These are phyloP conservation scores for Kradibia gibbosae DNA, from an alignment of 1,140 invertebrate genomes.

Conservation along the genomic window DNA sequence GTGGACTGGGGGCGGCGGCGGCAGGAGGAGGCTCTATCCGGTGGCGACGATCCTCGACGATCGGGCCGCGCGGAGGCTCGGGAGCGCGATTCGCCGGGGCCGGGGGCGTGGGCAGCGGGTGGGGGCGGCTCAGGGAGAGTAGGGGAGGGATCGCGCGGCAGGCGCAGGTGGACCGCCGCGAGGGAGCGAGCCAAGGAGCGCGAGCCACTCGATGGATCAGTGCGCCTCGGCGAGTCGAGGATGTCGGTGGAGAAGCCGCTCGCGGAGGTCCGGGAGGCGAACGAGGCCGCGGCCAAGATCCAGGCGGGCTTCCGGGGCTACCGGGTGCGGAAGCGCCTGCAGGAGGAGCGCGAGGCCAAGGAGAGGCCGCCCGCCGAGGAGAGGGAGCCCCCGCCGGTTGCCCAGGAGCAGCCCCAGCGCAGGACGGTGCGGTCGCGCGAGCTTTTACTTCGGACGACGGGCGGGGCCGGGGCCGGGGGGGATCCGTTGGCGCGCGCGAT, in stretches of 20 bases:
- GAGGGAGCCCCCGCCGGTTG: background rate
- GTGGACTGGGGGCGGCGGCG: slow-evolving; percentile 8
- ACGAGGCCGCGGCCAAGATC: slow-evolving; percentile 80
- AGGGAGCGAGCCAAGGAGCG: slow-evolving; percentile 39
- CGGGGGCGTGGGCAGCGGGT: background rate
- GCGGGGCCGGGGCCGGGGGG: background rate
- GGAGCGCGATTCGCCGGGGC: background rate
- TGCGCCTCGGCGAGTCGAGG: slow-evolving; percentile 34
- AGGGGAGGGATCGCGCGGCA: slow-evolving; percentile 1
- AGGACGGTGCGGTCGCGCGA: slow-evolving; percentile 17
- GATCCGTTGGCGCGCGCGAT: too few relatives aligned
- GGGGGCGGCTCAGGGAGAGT: background rate
- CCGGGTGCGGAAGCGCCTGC: slow-evolving; percentile 78
- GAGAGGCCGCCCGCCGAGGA: background rate
- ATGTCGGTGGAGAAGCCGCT: slow-evolving; percentile 36
- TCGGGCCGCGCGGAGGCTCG: too few relatives aligned
- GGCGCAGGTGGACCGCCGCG: slow-evolving; percentile 37
- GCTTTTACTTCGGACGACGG: background rate
- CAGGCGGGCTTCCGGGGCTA: slow-evolving; percentile 83
- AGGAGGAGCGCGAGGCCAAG: slow-evolving; percentile 52
- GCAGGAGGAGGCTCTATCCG: too few relatives aligned
- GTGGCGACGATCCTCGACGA: too few relatives aligned
- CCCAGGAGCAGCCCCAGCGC: slow-evolving; percentile 6
- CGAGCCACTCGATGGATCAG: slow-evolving; percentile 46
- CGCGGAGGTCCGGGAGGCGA: slow-evolving; percentile 49